Base-by-base conservation (phyloP, 2,888 invertebrate genomes). In the Acleris cristana region DNA sequence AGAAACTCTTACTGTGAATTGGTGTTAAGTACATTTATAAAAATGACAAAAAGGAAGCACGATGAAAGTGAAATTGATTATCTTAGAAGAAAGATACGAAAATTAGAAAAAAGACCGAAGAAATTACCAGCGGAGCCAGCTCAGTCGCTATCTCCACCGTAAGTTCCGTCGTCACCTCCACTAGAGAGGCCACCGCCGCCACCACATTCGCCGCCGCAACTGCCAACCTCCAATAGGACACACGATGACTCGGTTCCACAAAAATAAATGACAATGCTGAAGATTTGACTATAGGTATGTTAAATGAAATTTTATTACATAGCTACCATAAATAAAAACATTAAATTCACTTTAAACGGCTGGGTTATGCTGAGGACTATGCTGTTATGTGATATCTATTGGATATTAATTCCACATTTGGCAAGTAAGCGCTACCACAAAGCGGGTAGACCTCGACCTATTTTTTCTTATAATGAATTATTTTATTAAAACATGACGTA, bases 391-490 rank as follows among this genome's bases (percentile, higher is more conserved):
- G n/a, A n/a, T 8, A 54, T 21, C 4, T 30, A 26, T 2, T 52
- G 21, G 23, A 30, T n/a, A 10, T 3, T 26, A 3, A 3, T 16
- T 16, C 16, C 8, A 14, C 16, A 54, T 16, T 26, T 54, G 23
- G 54, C 26, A 54, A 54, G 54, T 54, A n/a, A 30, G 54, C 54
- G 54, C 54, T 54, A 30, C 54, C 54, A 54, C 54, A 26, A n/a
- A 30, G 54, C n/a, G 54, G 54, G 54, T 54, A 54, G 54, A 54
- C 54, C 26, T 54, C 30, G 54, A 12, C 16, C 12, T n/a, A 54
- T 30, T 2, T 2, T n/a, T 54, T 54, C 26, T 23, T 23, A 18
- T 18, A 12, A 52, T 52, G 18, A 52, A 19, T 52, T 7, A 12
- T 21, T 10, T n/a, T 26, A 6, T n/a, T n/a, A n/a, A n/a, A n/a